Evolutionary conservation across 2,113 vertebrate species (phyloP), one percentile per base, ranked within the genome.

Genomic region (Erpornis zantholeuca): DNA sequence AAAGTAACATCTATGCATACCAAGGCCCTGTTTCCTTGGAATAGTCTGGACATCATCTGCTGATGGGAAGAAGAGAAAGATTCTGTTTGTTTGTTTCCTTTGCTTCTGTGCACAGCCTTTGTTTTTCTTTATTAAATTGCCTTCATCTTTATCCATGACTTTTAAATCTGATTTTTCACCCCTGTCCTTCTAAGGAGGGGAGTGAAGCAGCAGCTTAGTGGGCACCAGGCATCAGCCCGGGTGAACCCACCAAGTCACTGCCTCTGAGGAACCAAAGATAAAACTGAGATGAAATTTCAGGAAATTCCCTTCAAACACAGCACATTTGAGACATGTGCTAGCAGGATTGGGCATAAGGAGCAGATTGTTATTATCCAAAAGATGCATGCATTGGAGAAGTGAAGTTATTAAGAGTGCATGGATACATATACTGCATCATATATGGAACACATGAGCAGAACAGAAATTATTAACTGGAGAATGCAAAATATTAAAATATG

Each of bases 1-100:
- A 0, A 80, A 63, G 56, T 50, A 80, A 53, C 42, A 0, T 0
- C 47, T 40, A 8, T 3, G 24, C 28, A 29, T 29, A 35, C 28
- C 20, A n/a, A 49, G 27, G 29, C 27, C 49, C 36, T 42, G 2
- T 57, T 57, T 44, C 63, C 31, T 53, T 19, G 45, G 22, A 65
- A 80, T 38, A 15, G 75, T 8, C 24, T 85, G 40, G 52, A 33
- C 19, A 45, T 77, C 52, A 81, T 6, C 20, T 50, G 15, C 28
- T 71, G 15, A 45, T 54, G 36, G 19, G 35, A 85, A 81, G 21
- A 7, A 60, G 45, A 54, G 6, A 54, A 76, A 24, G 38, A 24
- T 23, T 42, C 38, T 33, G 14, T 40, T 64, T 53, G 21, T 17
- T 73, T 63, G 8, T 53, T 71, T 71, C 28, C 35, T 56, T 22